Evolutionary conservation across 1,140 invertebrate genomes (phyloP), one percentile per base, ranked within the genome.

Genomic region (Atta colombica): DNA sequence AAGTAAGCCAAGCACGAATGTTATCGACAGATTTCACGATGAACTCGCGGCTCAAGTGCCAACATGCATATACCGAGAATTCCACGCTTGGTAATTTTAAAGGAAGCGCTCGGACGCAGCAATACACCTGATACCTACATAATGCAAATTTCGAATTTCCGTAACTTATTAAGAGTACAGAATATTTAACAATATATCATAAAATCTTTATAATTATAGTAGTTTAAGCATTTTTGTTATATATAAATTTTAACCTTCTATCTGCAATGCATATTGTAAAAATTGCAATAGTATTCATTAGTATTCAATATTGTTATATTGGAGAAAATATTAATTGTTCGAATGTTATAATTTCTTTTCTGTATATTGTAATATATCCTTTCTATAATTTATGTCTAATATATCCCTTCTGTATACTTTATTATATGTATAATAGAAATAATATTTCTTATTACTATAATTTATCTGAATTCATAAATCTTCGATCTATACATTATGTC

Each of bases 1-100:
- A 81, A 69, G 49, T 69, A 69, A 81, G 77, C 65, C 63, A 69
- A 69, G 77, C 77, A 49, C 49, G 49, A 81, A 69, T 81, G 77
- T 69, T 81, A 81, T 81, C 49, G 77, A 81, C 77, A 81, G 65
- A 81, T 81, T 80, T 81, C 51, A 18, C 77, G 65, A 81, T 80
- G 77, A n/a, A 31, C 63, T 66, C 31, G 49, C 18, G 28, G 25
- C 28, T 80, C 77, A 49, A 80, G 61, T 80, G 61, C 28, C 45
- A 49, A 80, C 45, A 55, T 1, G 45, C 63, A 49, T 68, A 35
- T 28, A 78, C 18, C 25, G 45, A 51, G 49, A 10, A 1, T 16
- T 53, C 60, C 25, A 14, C 31, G 49, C 63, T 81, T 80, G 31
- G 28, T 31, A n/a, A 28, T 68, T 68, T 35, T 55, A 35, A 69